These are phyloP conservation scores for Proteles cristata DNA, from an alignment of 2,113 vertebrate genomes.

Conservation along the genomic window DNA sequence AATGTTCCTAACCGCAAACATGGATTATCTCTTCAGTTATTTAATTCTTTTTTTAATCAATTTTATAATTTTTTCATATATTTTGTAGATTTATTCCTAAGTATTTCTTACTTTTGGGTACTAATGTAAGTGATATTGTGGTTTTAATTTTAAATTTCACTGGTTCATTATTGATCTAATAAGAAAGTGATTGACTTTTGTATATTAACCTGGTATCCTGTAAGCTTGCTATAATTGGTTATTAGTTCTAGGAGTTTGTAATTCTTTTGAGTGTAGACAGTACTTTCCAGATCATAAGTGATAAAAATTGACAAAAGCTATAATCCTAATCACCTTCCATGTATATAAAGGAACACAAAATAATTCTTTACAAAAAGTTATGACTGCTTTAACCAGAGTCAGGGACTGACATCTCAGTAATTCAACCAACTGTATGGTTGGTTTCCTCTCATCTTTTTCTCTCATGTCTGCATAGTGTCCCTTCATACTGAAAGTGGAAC, in stretches of 20 bases:
- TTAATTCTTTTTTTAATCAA: neutral
- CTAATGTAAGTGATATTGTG: neutral
- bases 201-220: neutral
- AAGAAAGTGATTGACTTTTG: neutral
- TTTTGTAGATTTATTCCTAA: neutral
- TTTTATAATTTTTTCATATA: neutral
- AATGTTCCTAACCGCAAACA: neutral
- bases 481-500: neutral
- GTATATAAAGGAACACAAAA: neutral
- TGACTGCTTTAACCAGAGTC: neutral
- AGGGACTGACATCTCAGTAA: neutral
- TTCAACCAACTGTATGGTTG: neutral
- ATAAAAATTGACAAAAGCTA: neutral
- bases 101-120: neutral
- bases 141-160: neutral
- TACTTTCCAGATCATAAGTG: neutral
- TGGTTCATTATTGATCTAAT: neutral
- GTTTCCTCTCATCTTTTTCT: neutral
- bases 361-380: neutral
- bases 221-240: neutral
- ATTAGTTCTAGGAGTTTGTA: neutral
- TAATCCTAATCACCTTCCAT: neutral
- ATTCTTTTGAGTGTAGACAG: neutral
- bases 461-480: neutral
- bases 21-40: neutral